phyloP scores from a whole-genome alignment of 2,888 invertebrate species.

The Drosophila eohydei region DNA sequence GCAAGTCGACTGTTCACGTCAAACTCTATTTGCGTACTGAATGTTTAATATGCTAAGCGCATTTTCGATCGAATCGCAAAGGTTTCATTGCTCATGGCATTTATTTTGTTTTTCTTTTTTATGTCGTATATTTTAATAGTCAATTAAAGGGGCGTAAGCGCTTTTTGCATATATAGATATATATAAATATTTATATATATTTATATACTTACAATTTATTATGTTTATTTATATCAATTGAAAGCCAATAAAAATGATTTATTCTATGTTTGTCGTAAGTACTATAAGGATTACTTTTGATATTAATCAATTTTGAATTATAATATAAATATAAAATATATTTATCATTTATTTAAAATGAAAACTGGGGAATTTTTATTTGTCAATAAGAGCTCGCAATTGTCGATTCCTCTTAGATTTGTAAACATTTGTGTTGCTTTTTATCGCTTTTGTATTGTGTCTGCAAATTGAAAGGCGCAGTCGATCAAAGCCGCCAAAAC shows the following conservation, averaged over 20 bases:
- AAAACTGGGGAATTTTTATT: background rate
- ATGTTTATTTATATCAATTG: background rate
- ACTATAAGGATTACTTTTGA: background rate
- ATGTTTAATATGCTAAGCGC: too few species aligned
- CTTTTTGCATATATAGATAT: background rate
- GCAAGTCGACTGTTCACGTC: constrained; percentile 10
- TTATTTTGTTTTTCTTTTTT: background rate
- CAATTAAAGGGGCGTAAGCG: background rate
- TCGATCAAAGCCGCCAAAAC: constrained; percentile 31
- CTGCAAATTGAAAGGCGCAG: constrained; percentile 24
- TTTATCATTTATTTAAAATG: background rate
- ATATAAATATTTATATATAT: background rate
- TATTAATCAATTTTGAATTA: too few species aligned
- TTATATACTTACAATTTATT: too few species aligned
- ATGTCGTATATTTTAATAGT: background rate
- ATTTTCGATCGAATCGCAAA: background rate
- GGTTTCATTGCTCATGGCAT: background rate
- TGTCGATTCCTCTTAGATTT: background rate
- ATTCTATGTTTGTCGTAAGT: background rate
- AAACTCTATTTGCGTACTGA: constrained; percentile 10
- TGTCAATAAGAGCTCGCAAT: background rate
- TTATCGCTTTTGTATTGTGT: background rate
- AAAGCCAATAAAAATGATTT: background rate
- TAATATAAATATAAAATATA: background rate
- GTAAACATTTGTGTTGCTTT: background rate